Evolutionary conservation across 2,113 vertebrate species (phyloP), one percentile per base, ranked within the genome.

Genomic region (Amia ocellicauda): DNA sequence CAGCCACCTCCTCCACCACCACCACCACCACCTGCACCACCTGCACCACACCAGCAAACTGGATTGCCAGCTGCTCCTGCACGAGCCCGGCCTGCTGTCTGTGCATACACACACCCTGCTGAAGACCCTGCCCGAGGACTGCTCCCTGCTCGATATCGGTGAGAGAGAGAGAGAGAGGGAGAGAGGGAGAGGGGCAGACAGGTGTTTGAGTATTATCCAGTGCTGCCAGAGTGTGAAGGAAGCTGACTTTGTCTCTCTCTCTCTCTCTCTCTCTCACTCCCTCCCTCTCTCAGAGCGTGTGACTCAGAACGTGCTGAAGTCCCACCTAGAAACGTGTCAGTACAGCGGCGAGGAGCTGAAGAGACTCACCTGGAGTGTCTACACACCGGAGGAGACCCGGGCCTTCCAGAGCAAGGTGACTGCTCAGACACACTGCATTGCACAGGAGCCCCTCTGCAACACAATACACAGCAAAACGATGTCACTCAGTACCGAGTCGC

Each of bases 271-370:
- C n/a, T n/a, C 5, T 2, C 9, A 71, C 65, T 31, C n/a, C 22
- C 70, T 51, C 1, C 42, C 53, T 72, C 57, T n/a, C 62, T 11
- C 77, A 96, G 94, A 96, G 59, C 85, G 76, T 1, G 81, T 94
- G 23, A 86, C 87, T 9, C 92, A 95, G 83, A 95, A 88, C 16
- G 89, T 96, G 80, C 80, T 94, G 61, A 93, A 93, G 77, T 95
- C 93, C 0, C 92, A 96, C 62, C 74, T 91, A 31, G 94, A 95
- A 80, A 96, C 94, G 0, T 92, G 91, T 69, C 93, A 94, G 76
- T 94, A 94, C 85, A 90, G 87, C 0, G 76, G 82, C 0, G 92
- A 95, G 71, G 93, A 95, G 74, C 83, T 96, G 55, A 93, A 93
- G 78, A 86, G 84, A 68, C 79, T 95, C 63, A 86, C 80, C 0